Percentiles rank a stretch among this genome's conserved stretches.
These are phyloP conservation scores for Leucoraja ocellata DNA, from an alignment of 2,797 vertebrate genomes.

Conservation along the genomic window DNA sequence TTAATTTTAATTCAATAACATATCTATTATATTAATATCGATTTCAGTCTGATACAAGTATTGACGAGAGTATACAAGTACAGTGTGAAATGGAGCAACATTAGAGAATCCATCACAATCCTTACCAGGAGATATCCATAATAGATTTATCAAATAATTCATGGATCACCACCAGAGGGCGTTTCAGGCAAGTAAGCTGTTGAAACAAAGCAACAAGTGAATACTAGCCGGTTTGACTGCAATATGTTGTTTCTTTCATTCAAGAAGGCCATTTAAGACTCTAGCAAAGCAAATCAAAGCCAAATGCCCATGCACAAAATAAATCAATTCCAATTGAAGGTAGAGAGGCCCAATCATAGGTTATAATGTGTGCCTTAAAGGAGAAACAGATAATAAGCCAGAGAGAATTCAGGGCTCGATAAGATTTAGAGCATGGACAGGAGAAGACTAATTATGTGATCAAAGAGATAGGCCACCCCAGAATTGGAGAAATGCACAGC, in stretches of 20 bases:
- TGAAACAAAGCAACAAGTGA: constrained; percentile 28
- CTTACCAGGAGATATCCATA: constrained; percentile 98
- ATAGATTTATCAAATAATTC: constrained; percentile 98
- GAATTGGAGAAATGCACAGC: neutral
- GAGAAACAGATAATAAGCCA: neutral
- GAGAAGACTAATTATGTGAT: neutral
- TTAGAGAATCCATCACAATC: neutral
- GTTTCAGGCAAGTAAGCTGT: constrained; percentile 91
- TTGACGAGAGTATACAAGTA: neutral
- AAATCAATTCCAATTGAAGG: neutral
- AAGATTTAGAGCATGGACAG: neutral
- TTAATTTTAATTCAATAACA: constrained; percentile 40
- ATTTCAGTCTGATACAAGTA: neutral
- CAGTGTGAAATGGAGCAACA: neutral
- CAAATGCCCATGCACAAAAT: constrained; percentile 5
- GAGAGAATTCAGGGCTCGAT: neutral
- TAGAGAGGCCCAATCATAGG: neutral
- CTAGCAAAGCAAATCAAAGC: neutral
- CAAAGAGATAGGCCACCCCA: neutral
- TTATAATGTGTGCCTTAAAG: neutral
- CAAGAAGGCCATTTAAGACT: neutral
- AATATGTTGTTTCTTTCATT: neutral
- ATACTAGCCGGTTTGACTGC: neutral
- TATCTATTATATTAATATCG: constrained; percentile 1
- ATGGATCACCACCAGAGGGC: constrained; percentile 94